Evolutionary conservation across 2,113 vertebrate genomes (phyloP), one percentile per base, ranked within the genome.

Genomic region (Gadus macrocephalus): DNA sequence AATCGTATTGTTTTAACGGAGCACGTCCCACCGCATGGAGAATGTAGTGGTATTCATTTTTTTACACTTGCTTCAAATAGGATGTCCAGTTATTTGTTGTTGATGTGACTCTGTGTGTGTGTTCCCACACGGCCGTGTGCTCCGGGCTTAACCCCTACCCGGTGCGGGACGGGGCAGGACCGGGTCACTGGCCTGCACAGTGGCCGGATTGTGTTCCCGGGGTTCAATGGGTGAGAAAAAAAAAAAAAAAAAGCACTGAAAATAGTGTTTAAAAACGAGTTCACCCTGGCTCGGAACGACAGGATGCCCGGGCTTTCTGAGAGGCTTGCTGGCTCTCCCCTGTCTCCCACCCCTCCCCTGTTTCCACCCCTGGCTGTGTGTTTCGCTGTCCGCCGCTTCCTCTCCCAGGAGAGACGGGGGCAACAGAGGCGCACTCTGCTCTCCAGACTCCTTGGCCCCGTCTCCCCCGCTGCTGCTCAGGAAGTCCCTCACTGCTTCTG

Each of bases 151-250:
- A 49, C 42, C 42, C 42, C 42, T 7, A 9, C 42, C 8, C 42
- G 11, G 42, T 9, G 11, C 9, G 42, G 42, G 8, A 14, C 42
- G 42, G 5, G 38, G 2, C 42, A 49, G 42, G 42, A 49, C 42
- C 14, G 42, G 42, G 42, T 49, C 6, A 81, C 71, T 72, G 76
- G 73, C 73, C 67, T 62, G 68, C 86, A 91, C 89, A 90, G 84
- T 81, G 85, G 80, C 73, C 63, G 86, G 81, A 79, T 85, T 91
- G 89, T 92, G 83, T 86, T 89, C 65, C 25, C 25, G 72, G 82
- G 83, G 86, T 49, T 49, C 87, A 91, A 90, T 87, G 90, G 90
- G 83, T 89, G 85, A 80, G 42, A 9, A 2, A 14, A 14, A 49
- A 49, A 49, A 49, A 49, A 49, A 49, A 2, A 8, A 49, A 49